These are phyloP conservation scores for Semaprochilodus insignis DNA, from an alignment of 2,797 vertebrate genomes.

Conservation along the genomic window DNA sequence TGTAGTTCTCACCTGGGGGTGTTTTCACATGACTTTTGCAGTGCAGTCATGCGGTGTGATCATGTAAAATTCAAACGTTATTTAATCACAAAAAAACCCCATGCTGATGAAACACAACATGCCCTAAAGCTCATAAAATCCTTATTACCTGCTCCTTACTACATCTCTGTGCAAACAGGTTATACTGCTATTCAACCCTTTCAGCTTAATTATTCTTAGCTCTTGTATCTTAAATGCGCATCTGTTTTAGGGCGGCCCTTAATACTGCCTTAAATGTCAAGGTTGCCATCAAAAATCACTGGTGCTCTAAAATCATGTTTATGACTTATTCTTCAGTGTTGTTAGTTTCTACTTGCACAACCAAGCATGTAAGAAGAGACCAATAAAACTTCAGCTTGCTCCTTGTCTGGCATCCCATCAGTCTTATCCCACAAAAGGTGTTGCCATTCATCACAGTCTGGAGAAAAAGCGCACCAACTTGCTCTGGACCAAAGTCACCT, in stretches of 20 bases:
- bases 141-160: not conserved
- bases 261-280: not conserved
- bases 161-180: not conserved
- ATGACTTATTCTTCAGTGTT: not conserved
- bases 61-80: too few relatives aligned
- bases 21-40: too few relatives aligned
- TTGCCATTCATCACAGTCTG: conserved; percentile 24
- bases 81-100: too few relatives aligned
- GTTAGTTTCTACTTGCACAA: conserved; percentile 6
- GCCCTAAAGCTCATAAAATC: too few relatives aligned
- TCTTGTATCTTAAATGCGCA: not conserved
- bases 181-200: not conserved
- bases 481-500: conserved; percentile 29
- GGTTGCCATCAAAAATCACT: not conserved
- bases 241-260: not conserved
- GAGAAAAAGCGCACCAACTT: conserved; percentile 16
- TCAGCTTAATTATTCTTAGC: not conserved
- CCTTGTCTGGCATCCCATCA: not conserved
- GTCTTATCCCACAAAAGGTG: conserved; percentile 5
- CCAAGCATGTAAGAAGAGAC: not conserved
- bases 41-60: too few relatives aligned
- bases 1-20: too few relatives aligned
- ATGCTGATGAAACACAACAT: too few relatives aligned
- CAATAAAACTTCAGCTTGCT: conserved; percentile 9
- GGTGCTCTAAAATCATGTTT: not conserved